phyloP scores from a whole-genome alignment of 2,888 invertebrate species.

The Arrhopalites spinosus region DNA sequence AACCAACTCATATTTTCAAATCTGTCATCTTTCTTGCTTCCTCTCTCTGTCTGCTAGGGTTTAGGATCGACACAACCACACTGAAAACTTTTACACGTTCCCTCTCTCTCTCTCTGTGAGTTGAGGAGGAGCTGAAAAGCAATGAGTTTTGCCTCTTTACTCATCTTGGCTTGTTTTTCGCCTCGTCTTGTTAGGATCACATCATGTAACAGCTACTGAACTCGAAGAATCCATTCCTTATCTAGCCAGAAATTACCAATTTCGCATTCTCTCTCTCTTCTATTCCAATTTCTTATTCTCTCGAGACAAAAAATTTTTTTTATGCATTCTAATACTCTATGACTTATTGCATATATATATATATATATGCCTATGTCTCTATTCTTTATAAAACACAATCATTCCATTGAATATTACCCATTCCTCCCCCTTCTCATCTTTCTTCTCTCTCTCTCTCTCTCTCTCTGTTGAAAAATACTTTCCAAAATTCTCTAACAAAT shows the following conservation, averaged over 20 bases:
- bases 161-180: background rate
- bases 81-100: conserved; percentile 37
- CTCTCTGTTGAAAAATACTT: background rate
- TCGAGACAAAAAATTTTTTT: conserved; percentile 4
- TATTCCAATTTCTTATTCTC: conserved; percentile 3
- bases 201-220: conserved; percentile 14
- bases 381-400: background rate
- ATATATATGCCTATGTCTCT: background rate
- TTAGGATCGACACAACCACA: conserved; percentile 37
- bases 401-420: conserved; percentile 4
- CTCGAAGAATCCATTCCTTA: conserved; percentile 22
- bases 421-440: background rate
- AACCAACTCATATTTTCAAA: conserved; percentile 54
- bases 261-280: conserved; percentile 25
- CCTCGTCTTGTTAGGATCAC: background rate
- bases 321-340: conserved; percentile 14
- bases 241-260: conserved; percentile 28
- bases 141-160: conserved; percentile 20
- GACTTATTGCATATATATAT: background rate
- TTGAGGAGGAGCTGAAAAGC: background rate
- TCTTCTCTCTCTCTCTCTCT: too few relatives aligned
- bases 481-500: too few relatives aligned
- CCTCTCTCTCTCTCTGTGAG: background rate
- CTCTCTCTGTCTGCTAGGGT: background rate
- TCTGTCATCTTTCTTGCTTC: conserved; percentile 51